Base-by-base conservation (phyloP, 1,140 invertebrate species). In the Pseudomyrmex flavicornis region DNA sequence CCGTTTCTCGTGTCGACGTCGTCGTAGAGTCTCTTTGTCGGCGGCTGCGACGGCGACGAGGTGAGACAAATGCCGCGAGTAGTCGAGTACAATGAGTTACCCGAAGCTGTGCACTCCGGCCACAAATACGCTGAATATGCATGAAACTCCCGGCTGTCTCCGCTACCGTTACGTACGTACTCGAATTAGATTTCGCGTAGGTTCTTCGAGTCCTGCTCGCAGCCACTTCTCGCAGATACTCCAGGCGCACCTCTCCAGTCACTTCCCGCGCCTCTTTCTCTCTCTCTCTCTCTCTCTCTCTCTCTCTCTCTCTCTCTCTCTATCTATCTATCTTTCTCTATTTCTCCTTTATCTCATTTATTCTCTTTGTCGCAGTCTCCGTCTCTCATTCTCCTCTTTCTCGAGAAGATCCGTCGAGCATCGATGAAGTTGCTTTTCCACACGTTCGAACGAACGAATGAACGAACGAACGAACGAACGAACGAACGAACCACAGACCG, bases 111-210 rank as follows among this genome's bases (percentile, higher is more conserved):
- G 58, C 76, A 80, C 69, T 89, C 87, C 82, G 82, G 84, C 89
- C 91, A 88, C 91, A 91, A 93, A 93, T 92, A 91, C 91, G 90
- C 83, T 93, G 93, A 93, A 93, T 93, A 93, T 93, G 90, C 92
- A 93, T 93, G 90, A 93, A 85, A 69, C 82, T 84, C 88, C 79
- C 86, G 48, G 56, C 50, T 85, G 83, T 83, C 74, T 70, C 83
- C 46, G 52, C 86, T 83, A 88, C 83, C 84, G 84, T 22, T 86
- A 92, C 86, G 88, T 91, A 91, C 85, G 89, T 92, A 89, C 91
- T 92, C 90, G 91, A 93, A 93, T 93, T 92, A 92, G 91, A 90
- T 93, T 92, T 90, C 91, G 90, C 86, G 87, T 86, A 91, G 85
- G 87, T 87, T 89, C 85, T 88, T 90, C 73, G 84, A 90, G 90